A percentile compares a stretch with the other conserved stretches of the same genome.
Evolutionary conservation across 2,888 invertebrate genomes (phyloP).

Genomic region (Ormyrus pomaceus): DNA sequence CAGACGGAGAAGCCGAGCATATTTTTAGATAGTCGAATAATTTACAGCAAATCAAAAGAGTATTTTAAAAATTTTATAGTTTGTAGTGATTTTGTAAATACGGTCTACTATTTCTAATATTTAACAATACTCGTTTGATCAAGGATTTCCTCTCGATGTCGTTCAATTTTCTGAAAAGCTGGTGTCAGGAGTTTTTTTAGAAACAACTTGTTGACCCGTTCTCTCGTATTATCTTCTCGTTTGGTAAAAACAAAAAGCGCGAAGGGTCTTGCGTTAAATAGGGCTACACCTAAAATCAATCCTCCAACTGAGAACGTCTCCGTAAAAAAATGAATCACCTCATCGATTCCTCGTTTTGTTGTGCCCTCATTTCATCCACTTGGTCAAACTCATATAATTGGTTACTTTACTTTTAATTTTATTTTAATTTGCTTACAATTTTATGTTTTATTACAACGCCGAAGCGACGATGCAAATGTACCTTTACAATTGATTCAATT

Average conservation of each 20-base stretch:
- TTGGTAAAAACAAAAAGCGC: neutral
- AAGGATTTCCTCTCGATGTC: neutral
- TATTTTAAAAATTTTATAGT: no score
- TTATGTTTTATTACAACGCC: conserved; percentile 5
- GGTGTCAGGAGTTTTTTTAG: no score
- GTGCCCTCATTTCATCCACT: conserved; percentile 10
- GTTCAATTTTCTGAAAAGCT: neutral
- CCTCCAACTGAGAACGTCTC: conserved; percentile 3
- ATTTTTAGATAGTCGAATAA: neutral
- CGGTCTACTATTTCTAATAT: neutral
- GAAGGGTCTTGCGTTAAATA: neutral
- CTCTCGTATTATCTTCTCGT: no score
- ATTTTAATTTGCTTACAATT: conserved; percentile 30
- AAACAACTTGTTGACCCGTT: no score
- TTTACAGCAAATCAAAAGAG: no score
- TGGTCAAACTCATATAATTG: conserved; percentile 15
- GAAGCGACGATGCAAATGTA: neutral
- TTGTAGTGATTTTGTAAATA: no score
- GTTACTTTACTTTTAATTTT: conserved; percentile 17
- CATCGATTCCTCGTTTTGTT: conserved; percentile 33
- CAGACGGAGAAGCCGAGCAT: neutral
- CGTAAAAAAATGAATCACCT: conserved; percentile 26
- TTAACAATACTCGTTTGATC: conserved; percentile 1
- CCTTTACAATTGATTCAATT: neutral
- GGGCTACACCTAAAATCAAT: neutral